Conservation (phyloP, 2,888 invertebrate genomes). For the Archips crataeganus region DNA sequence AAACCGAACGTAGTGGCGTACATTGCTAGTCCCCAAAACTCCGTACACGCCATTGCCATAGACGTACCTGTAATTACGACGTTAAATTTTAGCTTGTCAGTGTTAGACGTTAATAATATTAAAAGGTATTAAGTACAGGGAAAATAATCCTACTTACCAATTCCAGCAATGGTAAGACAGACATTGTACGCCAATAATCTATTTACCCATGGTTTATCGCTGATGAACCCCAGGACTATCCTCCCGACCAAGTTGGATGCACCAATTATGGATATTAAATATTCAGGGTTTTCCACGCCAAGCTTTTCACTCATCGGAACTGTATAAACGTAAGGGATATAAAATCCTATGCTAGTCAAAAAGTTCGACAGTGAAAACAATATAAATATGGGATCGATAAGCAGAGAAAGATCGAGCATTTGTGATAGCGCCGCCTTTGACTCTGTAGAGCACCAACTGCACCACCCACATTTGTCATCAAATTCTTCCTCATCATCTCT, state of each 20-base stretch:
- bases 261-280: constrained; percentile 93
- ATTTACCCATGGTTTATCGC: constrained; percentile 96
- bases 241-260: constrained; percentile 96
- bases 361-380: constrained; percentile 97
- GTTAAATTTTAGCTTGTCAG: constrained; percentile 17
- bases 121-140: neutral
- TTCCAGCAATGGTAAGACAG: constrained; percentile 94
- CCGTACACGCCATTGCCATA: constrained; percentile 90
- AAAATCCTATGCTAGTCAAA: constrained; percentile 97
- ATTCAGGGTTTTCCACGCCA: constrained; percentile 87
- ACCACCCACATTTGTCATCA: constrained; percentile 83
- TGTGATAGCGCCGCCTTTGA: constrained; percentile 89
- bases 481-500: constrained; percentile 73
- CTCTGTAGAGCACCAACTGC: constrained; percentile 89
- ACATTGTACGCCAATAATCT: constrained; percentile 95
- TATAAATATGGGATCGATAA: constrained; percentile 94
- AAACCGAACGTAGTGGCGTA: constrained; percentile 95
- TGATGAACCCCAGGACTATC: constrained; percentile 93
- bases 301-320: constrained; percentile 90
- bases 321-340: constrained; percentile 96
- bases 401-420: constrained; percentile 94
- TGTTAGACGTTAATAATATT: neutral
- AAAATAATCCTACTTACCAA: constrained; percentile 87
- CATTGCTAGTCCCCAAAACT: constrained; percentile 90
- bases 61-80: constrained; percentile 89